Conservation (phyloP, 2,888 invertebrate genomes). For the Mimachlamys varia region DNA sequence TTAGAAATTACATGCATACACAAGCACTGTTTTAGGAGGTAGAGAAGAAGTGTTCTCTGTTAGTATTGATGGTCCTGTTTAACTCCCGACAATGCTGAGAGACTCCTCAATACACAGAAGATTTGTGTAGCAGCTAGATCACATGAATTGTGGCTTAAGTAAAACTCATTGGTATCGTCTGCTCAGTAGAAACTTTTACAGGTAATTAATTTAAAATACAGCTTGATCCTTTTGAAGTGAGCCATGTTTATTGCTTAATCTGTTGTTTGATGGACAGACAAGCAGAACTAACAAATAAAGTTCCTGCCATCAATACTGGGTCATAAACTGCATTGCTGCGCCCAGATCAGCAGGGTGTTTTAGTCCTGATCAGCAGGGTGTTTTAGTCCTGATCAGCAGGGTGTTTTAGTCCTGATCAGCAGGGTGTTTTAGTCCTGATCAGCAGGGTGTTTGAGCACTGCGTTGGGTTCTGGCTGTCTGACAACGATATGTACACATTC, state of each 20-base stretch:
- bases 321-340: not conserved
- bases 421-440: too few relatives aligned
- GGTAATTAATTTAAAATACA: constrained; percentile 15
- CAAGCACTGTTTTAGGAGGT: not conserved
- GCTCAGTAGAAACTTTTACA: not conserved
- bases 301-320: not conserved
- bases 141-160: not conserved
- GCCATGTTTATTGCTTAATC: not conserved
- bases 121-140: not conserved
- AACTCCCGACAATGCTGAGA: not conserved
- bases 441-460: too few relatives aligned
- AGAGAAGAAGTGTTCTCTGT: not conserved
- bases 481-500: too few relatives aligned
- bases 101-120: not conserved
- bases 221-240: not conserved
- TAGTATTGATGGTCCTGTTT: not conserved
- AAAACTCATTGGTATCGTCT: not conserved
- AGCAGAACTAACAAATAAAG: not conserved
- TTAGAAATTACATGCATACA: not conserved
- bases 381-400: not conserved
- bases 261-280: not conserved
- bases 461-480: too few relatives aligned
- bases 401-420: not conserved
- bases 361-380: not conserved
- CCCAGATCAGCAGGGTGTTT: not conserved